These are phyloP conservation scores for Odocoileus virginianus DNA, from an alignment of 2,113 vertebrate species.

Conservation along the genomic window DNA sequence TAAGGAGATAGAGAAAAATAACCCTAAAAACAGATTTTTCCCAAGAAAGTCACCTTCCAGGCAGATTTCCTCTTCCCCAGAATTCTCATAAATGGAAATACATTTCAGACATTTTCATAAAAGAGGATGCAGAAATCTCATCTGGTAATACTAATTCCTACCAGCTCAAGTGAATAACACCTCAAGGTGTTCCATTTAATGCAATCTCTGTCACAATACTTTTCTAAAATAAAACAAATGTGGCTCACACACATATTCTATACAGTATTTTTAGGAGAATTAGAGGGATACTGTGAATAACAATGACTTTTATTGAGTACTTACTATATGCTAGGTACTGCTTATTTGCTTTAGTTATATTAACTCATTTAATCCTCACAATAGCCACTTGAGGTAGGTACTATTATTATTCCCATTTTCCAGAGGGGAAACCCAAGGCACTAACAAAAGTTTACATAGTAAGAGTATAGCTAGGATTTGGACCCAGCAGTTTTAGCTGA, in stretches of 20 bases:
- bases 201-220: not conserved
- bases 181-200: not conserved
- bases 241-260: not conserved
- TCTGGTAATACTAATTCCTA: not conserved
- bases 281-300: not conserved
- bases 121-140: not conserved
- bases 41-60: not conserved
- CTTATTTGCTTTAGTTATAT: not conserved
- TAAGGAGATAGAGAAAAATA: not conserved
- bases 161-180: not conserved
- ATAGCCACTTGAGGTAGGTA: not conserved
- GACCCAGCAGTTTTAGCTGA: not conserved
- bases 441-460: not conserved
- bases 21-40: not conserved
- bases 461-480: not conserved
- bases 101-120: constrained; percentile 12
- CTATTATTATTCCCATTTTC: not conserved
- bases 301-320: not conserved
- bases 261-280: not conserved
- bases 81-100: not conserved
- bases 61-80: not conserved
- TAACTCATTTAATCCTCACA: not conserved
- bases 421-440: not conserved
- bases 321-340: not conserved
- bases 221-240: constrained; percentile 1